phyloP scores from a whole-genome alignment of 1,140 invertebrate species.

The Vanessa atalanta region DNA sequence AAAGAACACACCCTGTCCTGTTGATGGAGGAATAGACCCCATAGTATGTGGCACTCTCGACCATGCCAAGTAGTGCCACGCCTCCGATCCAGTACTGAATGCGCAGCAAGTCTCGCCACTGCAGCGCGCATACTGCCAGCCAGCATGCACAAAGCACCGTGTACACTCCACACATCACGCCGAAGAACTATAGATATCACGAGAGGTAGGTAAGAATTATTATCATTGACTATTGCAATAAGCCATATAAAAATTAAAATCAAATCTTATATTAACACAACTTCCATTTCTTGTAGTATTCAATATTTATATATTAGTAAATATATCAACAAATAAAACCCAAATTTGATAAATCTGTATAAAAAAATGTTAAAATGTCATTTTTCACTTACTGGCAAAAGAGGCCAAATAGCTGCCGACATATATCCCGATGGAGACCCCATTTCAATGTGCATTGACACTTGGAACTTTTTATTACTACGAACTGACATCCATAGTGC shows the following conservation, averaged over 20 bases:
- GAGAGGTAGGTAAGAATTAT: not conserved
- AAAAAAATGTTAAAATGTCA: not conserved
- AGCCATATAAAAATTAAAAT: too few species aligned
- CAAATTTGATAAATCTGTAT: too few species aligned
- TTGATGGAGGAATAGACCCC: constrained; percentile 83
- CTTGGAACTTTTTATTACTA: constrained; percentile 68
- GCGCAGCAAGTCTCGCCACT: constrained; percentile 94
- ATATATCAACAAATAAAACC: too few species aligned
- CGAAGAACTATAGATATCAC: constrained; percentile 87
- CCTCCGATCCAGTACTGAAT: constrained; percentile 98
- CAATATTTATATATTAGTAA: too few species aligned
- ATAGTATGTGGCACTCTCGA: constrained; percentile 94
- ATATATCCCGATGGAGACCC: constrained; percentile 85
- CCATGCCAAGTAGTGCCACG: constrained; percentile 92
- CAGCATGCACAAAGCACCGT: constrained; percentile 90
- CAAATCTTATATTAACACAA: too few species aligned
- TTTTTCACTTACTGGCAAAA: constrained; percentile 82
- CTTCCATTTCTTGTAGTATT: too few species aligned
- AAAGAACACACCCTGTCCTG: constrained; percentile 53
- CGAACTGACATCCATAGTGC: constrained; percentile 54
- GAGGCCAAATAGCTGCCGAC: constrained; percentile 88
- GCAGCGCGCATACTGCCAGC: constrained; percentile 90
- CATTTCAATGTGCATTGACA: constrained; percentile 84
- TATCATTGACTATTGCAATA: too few species aligned
- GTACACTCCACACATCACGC: constrained; percentile 94